Conservation (phyloP, 2,888 invertebrate genomes). For the Drosophila demipolita region DNA sequence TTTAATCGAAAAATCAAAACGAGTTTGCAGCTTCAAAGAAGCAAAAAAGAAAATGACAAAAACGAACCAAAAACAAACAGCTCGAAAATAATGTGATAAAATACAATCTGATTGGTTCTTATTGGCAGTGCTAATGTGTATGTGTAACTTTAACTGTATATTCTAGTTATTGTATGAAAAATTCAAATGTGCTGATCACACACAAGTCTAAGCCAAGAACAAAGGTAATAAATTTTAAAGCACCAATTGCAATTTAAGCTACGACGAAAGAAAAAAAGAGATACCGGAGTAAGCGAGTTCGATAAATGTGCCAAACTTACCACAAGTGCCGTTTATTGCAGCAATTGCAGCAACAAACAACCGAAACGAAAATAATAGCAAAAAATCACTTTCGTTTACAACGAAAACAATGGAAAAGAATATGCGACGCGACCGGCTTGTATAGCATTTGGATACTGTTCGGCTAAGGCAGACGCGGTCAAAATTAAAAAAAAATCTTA, state of each 20-base stretch:
- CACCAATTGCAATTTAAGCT: slow-evolving; percentile 42
- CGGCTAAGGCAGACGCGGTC: slow-evolving; percentile 31
- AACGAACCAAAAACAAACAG: not conserved
- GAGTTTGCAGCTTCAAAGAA: slow-evolving; percentile 48
- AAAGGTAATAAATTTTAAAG: slow-evolving; percentile 42
- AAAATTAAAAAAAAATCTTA: slow-evolving; percentile 34
- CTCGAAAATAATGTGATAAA: slow-evolving; percentile 37
- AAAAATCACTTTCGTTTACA: slow-evolving; percentile 74
- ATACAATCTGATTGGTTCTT: slow-evolving; percentile 51
- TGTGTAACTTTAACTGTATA: slow-evolving; percentile 41
- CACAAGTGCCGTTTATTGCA: slow-evolving; percentile 73
- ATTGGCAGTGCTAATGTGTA: slow-evolving; percentile 9
- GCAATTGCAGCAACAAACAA: slow-evolving; percentile 64
- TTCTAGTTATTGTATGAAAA: slow-evolving; percentile 37
- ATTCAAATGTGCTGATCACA: slow-evolving; percentile 63
- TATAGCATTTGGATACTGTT: slow-evolving; percentile 71
- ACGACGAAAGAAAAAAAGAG: slow-evolving; percentile 7
- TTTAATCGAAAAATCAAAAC: slow-evolving; percentile 54
- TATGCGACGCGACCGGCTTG: slow-evolving; percentile 69
- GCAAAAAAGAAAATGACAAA: slow-evolving; percentile 5
- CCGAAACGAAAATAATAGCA: slow-evolving; percentile 47
- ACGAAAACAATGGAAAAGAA: slow-evolving; percentile 26
- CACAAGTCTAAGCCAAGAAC: slow-evolving; percentile 32
- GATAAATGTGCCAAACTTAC: slow-evolving; percentile 72
- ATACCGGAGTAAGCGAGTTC: slow-evolving; percentile 2